A percentile compares a stretch with the other conserved stretches of the same genome.
These are phyloP conservation scores for Hoplias malabaricus DNA, from an alignment of 2,113 vertebrate genomes.

Conservation along the genomic window DNA sequence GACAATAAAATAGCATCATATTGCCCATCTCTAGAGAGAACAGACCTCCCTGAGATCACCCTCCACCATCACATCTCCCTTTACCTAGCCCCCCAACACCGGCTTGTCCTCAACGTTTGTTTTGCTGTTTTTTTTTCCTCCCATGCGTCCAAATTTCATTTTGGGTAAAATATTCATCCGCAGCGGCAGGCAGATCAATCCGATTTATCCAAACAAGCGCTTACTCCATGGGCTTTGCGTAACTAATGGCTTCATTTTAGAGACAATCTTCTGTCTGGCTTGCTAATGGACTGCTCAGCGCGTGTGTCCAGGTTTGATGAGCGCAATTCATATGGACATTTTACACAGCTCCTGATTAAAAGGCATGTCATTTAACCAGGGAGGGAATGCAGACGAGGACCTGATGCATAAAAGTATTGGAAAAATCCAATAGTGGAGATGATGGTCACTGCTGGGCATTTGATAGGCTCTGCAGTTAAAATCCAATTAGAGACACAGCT, in stretches of 20 bases:
- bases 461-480: slow-evolving; percentile 63
- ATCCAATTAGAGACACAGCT: slow-evolving; percentile 67
- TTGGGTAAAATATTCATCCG: slow-evolving; percentile 67
- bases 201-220: slow-evolving; percentile 74
- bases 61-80: slow-evolving; percentile 1
- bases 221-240: slow-evolving; percentile 76
- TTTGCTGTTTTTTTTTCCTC: slow-evolving; percentile 54
- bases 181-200: slow-evolving; percentile 64
- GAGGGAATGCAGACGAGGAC: slow-evolving; percentile 56
- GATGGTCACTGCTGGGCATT: slow-evolving; percentile 61
- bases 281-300: slow-evolving; percentile 46
- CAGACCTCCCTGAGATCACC: slow-evolving; percentile 60
- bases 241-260: slow-evolving; percentile 80
- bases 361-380: slow-evolving; percentile 69
- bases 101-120: slow-evolving; percentile 52
- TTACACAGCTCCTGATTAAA: slow-evolving; percentile 73
- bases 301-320: slow-evolving; percentile 68
- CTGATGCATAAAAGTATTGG: slow-evolving; percentile 61
- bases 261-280: slow-evolving; percentile 75
- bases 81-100: background rate
- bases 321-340: slow-evolving; percentile 68
- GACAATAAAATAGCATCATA: too few relatives aligned
- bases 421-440: slow-evolving; percentile 70
- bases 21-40: too few relatives aligned
- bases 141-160: slow-evolving; percentile 66